A percentile compares a stretch with the other conserved stretches of the same genome.
phyloP scores from a whole-genome alignment of 2,113 vertebrate genomes.

The Pavo muticus region DNA sequence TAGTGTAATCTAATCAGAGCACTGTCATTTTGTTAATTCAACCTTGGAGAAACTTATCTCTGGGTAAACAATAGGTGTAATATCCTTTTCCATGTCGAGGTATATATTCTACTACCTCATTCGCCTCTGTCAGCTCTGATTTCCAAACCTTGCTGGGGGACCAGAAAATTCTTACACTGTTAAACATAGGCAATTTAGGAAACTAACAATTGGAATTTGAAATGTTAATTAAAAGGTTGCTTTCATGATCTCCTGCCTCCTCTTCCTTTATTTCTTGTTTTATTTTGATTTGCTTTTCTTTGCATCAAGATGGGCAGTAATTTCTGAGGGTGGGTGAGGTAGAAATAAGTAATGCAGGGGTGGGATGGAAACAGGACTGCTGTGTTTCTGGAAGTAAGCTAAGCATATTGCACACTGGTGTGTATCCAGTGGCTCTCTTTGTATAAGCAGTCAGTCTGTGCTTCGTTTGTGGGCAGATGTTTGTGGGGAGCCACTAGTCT shows the following conservation, averaged over 20 bases:
- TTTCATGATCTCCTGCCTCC: neutral
- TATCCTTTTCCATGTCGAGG: neutral
- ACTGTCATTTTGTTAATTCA: neutral
- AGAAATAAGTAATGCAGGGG: neutral
- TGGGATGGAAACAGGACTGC: neutral
- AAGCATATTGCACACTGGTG: neutral
- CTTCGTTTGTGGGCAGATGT: neutral
- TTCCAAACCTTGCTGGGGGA: neutral
- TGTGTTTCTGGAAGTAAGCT: neutral
- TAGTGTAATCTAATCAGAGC: neutral
- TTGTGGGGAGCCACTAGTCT: neutral
- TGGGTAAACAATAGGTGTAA: constrained; percentile 13
- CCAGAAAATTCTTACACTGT: neutral
- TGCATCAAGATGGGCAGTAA: neutral
- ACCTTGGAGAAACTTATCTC: neutral
- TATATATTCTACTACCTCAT: neutral
- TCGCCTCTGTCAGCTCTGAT: neutral
- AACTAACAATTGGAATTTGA: neutral
- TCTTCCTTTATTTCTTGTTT: neutral
- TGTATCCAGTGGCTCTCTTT: neutral
- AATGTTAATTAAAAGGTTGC: constrained; percentile 5
- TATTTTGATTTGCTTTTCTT: neutral
- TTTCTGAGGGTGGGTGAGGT: neutral
- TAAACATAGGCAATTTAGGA: neutral
- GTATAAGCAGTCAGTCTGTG: neutral